Evolutionary conservation across 2,113 vertebrate species (phyloP).

Genomic region (Centropristis striata): DNA sequence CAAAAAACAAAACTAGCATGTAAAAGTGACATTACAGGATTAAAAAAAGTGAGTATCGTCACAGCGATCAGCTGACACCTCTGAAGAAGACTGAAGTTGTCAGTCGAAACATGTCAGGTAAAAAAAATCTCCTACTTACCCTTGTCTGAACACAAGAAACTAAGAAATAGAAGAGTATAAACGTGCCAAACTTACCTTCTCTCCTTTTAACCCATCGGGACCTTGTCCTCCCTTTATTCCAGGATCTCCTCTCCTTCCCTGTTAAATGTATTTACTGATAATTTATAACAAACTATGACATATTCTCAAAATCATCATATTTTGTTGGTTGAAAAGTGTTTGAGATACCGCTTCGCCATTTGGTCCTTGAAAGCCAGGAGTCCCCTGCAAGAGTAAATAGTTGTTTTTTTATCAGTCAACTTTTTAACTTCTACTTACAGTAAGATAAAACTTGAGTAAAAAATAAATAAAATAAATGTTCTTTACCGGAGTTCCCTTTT

Average conservation of each 20-base stretch:
- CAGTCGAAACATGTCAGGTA: too few species aligned
- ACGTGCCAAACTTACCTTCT: slow-evolving; percentile 59
- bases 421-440: neutral
- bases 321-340: neutral
- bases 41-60: too few species aligned
- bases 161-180: too few species aligned
- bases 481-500: slow-evolving; percentile 54
- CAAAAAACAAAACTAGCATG: too few species aligned
- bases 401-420: neutral
- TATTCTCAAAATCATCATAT: neutral
- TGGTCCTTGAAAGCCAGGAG: slow-evolving; percentile 47
- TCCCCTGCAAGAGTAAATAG: slow-evolving; percentile 64
- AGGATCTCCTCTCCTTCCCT: slow-evolving; percentile 71
- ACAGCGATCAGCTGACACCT: too few species aligned
- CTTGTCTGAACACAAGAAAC: too few species aligned
- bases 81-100: too few species aligned
- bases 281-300: neutral
- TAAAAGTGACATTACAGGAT: too few species aligned
- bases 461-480: neutral
- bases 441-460: neutral
- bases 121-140: too few species aligned
- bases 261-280: slow-evolving; percentile 18
- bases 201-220: slow-evolving; percentile 54
- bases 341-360: slow-evolving; percentile 69
- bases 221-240: slow-evolving; percentile 64